Evolutionary conservation across 2,888 invertebrate species (phyloP).

Genomic region (Hemicrepidius hirtus): DNA sequence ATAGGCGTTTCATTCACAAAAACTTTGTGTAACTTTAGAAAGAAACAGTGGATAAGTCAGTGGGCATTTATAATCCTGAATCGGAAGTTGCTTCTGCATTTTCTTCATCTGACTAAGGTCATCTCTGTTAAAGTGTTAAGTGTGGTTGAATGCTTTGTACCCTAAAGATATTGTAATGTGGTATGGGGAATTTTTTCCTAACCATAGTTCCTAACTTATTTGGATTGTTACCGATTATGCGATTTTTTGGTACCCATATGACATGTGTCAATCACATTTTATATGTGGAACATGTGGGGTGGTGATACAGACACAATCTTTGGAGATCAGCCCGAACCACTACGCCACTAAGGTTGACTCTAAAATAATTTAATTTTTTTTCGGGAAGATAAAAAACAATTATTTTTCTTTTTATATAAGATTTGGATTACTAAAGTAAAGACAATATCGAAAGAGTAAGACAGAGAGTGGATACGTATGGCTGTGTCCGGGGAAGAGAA

Average conservation of each 20-base stretch:
- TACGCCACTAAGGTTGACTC: no score
- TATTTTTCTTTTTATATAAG: no score
- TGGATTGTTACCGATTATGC: slow-evolving; percentile 42
- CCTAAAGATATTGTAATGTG: no score
- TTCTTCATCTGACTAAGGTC: background rate
- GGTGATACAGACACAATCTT: no score
- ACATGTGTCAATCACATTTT: slow-evolving; percentile 46
- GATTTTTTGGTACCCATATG: slow-evolving; percentile 42
- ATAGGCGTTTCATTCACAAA: slow-evolving; percentile 49
- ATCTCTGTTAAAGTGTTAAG: background rate
- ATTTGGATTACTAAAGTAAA: no score
- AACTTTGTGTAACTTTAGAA: slow-evolving; percentile 34
- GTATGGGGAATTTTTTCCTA: background rate
- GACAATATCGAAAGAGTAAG: no score
- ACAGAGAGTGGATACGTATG: no score
- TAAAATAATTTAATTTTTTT: no score
- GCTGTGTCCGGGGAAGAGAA: no score
- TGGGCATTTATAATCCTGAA: slow-evolving; percentile 32
- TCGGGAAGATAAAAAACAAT: no score
- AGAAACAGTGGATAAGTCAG: background rate
- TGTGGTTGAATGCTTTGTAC: no score
- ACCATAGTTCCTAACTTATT: slow-evolving; percentile 41
- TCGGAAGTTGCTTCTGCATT: slow-evolving; percentile 34
- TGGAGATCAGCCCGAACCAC: no score
- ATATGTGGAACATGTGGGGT: background rate